phyloP scores from a whole-genome alignment of 2,797 vertebrate species.

The Harpagifer antarcticus region DNA sequence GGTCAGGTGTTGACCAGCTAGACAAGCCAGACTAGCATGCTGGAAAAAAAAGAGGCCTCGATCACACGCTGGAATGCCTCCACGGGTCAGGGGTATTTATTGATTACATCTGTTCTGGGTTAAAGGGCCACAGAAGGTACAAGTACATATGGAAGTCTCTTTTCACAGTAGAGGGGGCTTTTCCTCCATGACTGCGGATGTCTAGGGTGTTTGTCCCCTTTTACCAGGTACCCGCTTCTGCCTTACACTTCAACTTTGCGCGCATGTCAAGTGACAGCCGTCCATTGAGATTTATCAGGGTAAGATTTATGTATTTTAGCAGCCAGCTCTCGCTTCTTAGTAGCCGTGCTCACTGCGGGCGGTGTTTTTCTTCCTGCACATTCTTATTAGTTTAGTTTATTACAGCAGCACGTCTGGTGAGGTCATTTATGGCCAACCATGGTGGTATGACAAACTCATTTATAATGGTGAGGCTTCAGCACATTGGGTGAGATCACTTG shows the following conservation, averaged over 20 bases:
- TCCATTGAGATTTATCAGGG: conserved; percentile 87
- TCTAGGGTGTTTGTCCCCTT: conserved; percentile 79
- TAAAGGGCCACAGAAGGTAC: conserved; percentile 87
- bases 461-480: conserved; percentile 89
- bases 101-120: conserved; percentile 94
- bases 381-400: conserved; percentile 91
- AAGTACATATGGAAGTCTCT: conserved; percentile 91
- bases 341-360: conserved; percentile 81
- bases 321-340: conserved; percentile 79
- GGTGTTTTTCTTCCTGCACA: conserved; percentile 88
- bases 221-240: conserved; percentile 52
- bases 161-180: conserved; percentile 88
- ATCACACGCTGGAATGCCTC: conserved; percentile 82
- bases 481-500: conserved; percentile 86
- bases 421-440: conserved; percentile 91
- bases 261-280: conserved; percentile 83
- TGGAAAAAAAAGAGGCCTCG: conserved; percentile 67
- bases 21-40: conserved; percentile 59
- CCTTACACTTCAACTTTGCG: conserved; percentile 70
- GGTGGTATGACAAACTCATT: conserved; percentile 88
- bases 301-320: conserved; percentile 87
- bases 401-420: conserved; percentile 90
- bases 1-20: conserved; percentile 92
- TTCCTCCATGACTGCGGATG: conserved; percentile 84
- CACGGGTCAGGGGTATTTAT: conserved; percentile 90